Base-by-base conservation (phyloP, 2,113 vertebrate species). In the Brachionichthys hirsutus region DNA sequence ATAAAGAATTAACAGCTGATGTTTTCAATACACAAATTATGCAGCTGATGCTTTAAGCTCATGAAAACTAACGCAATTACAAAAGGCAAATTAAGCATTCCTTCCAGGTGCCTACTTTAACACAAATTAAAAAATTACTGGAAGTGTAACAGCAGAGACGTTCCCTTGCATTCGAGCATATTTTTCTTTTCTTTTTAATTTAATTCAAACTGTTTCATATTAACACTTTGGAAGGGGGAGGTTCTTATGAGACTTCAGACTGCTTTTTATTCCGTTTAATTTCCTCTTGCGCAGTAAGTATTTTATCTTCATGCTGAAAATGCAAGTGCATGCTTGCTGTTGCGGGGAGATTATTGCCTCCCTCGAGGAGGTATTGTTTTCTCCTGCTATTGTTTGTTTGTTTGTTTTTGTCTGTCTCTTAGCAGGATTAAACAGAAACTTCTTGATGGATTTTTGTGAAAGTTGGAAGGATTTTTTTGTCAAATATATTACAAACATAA, bases 11-110 rank as follows among this genome's bases (percentile, higher is more conserved):
- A 79, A 71, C 16, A 50, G 57, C 48, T 41, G 24, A 73, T 76
- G 70, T 62, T 57, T 72, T 85, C 82, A 81, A 81, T 75, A 51
- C 81, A 75, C 61, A 82, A 62, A 58, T 66, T 70, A 60, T 61
- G 56, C 79, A 47, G 53, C 73, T 41, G 20, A 76, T 70, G 63
- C 71, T 80, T 82, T 76, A 76, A 76, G 79, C 34, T 40, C 81
- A 40, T 54, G 52, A 71, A 86, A 70, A 56, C 48, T 82, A 76
- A 89, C 67, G 74, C 67, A 85, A 87, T 88, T 87, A 81, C 67
- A 68, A 72, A 52, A 65, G 62, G 67, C 53, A 73, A 89, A 87
- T 89, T 54, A 85, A 85, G 85, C 82, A 49, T 84, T 85, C 75
- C 67, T 78, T 76, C 56, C 75, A 71, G 55, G 47, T 49, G 4